A percentile compares a stretch with the other conserved stretches of the same genome.
Evolutionary conservation across 2,797 vertebrate genomes (phyloP).

Genomic region (Rhynchonycteris naso): DNA sequence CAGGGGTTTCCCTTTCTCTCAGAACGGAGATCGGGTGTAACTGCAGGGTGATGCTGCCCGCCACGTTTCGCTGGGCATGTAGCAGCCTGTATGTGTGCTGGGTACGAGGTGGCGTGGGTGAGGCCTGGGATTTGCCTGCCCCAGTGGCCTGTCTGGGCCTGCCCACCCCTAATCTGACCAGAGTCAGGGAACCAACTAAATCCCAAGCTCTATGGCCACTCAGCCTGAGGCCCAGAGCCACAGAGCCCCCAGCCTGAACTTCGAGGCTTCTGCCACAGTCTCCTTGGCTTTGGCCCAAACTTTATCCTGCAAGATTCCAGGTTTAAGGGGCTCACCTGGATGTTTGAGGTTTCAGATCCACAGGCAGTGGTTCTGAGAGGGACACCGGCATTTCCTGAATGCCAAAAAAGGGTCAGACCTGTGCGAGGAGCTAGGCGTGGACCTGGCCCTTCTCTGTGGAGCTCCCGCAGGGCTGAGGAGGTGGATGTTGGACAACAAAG

Average conservation of each 20-base stretch:
- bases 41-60: neutral
- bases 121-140: slow-evolving; percentile 26
- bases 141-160: slow-evolving; percentile 58
- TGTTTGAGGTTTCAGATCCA: neutral
- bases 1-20: neutral
- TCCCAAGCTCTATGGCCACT: slow-evolving; percentile 54
- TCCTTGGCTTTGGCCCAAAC: neutral
- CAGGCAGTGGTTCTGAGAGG: neutral
- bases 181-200: slow-evolving; percentile 70
- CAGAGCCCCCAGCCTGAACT: neutral
- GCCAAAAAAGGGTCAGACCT: neutral
- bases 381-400: neutral
- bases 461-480: neutral
- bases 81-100: slow-evolving; percentile 57
- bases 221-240: neutral
- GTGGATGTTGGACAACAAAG: neutral
- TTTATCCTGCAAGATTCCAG: neutral
- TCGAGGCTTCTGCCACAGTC: neutral
- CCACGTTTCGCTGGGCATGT: slow-evolving; percentile 10
- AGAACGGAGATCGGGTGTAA: neutral
- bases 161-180: slow-evolving; percentile 53
- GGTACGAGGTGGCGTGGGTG: slow-evolving; percentile 34
- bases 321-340: neutral
- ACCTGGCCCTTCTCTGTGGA: neutral
- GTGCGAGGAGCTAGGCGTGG: accelerated